Conservation (phyloP, 1,140 invertebrate genomes). For the Eulimnadia texana region DNA sequence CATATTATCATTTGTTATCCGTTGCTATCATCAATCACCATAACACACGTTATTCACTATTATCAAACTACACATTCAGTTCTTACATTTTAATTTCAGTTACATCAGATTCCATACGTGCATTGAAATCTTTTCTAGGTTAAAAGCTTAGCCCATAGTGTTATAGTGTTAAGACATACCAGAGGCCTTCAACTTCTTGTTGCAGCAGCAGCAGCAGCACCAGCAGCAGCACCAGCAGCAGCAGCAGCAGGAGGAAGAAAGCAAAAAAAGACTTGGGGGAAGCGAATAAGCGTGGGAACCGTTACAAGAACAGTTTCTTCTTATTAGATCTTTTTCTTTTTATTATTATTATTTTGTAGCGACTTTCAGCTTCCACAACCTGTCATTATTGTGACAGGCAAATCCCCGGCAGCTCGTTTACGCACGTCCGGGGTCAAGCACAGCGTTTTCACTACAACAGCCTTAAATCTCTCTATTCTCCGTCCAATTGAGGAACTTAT, state of each 20-base stretch:
- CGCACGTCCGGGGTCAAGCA: not conserved
- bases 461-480: not conserved
- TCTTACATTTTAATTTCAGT: not conserved
- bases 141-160: not conserved
- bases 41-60: not conserved
- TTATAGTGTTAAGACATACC: too few relatives aligned
- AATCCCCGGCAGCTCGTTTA: not conserved
- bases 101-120: not conserved
- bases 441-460: not conserved
- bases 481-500: too few relatives aligned
- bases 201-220: too few relatives aligned
- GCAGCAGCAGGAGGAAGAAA: too few relatives aligned
- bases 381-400: not conserved
- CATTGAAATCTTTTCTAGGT: not conserved
- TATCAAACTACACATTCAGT: not conserved
- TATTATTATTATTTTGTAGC: too few relatives aligned
- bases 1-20: too few relatives aligned
- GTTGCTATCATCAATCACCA: too few relatives aligned
- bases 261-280: not conserved
- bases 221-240: too few relatives aligned
- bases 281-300: not conserved
- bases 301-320: not conserved
- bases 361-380: not conserved
- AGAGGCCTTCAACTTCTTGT: too few relatives aligned
- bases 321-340: not conserved